Conservation (phyloP, 2,888 invertebrate species). For the Xestoiulus laeticollis region DNA sequence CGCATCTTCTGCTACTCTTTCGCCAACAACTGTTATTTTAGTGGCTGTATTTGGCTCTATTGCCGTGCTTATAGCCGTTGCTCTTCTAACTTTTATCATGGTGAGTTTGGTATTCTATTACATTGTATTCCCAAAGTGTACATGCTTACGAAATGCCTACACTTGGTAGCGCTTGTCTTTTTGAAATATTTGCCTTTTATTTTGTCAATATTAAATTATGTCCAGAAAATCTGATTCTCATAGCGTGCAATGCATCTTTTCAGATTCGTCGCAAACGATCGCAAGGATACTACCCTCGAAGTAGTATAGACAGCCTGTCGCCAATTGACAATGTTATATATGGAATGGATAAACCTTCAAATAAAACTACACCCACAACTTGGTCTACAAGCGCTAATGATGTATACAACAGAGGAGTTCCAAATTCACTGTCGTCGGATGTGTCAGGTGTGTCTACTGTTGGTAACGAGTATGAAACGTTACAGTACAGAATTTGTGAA, state of each 20-base stretch:
- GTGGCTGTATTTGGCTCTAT: conserved; percentile 40
- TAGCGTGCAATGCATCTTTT: no score
- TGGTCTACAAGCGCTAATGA: not conserved
- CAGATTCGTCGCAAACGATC: conserved; percentile 31
- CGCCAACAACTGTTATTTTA: conserved; percentile 36
- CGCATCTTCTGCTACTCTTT: not conserved
- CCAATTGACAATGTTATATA: conserved; percentile 20
- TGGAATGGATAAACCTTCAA: conserved; percentile 19
- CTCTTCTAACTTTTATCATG: conserved; percentile 12
- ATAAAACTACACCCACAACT: not conserved
- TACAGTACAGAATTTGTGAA: conserved; percentile 15
- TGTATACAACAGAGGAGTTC: not conserved
- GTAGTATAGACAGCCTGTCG: conserved; percentile 41
- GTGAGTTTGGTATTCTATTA: conserved; percentile 36
- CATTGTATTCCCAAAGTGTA: no score
- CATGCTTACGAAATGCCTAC: no score
- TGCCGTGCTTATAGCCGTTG: not conserved
- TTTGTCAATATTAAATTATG: not conserved
- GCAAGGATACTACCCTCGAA: conserved; percentile 49
- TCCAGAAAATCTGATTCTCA: no score
- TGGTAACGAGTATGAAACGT: conserved; percentile 44
- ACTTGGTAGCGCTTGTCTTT: no score
- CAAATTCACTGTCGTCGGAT: not conserved
- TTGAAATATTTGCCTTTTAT: not conserved
- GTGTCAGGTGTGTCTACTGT: conserved; percentile 17